phyloP scores from a whole-genome alignment of 2,113 vertebrate species.

The Pseudopodoces humilis region DNA sequence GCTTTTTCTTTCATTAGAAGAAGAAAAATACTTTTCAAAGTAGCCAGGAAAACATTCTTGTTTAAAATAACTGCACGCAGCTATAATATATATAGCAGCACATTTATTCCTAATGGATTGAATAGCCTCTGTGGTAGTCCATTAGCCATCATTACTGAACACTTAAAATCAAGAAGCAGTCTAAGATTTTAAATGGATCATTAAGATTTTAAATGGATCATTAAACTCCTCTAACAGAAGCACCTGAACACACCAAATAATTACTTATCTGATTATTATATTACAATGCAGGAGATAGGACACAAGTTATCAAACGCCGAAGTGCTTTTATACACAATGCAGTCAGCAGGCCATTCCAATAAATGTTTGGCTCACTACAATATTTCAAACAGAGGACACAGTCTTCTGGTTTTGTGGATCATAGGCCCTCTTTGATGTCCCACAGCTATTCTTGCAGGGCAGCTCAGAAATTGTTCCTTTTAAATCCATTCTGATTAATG shows the following conservation, averaged over 20 bases:
- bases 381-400: slow-evolving; percentile 10
- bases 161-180: not conserved
- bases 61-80: not conserved
- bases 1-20: not conserved
- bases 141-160: not conserved
- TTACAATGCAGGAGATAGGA: not conserved
- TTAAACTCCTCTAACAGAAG: not conserved
- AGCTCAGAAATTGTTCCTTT: slow-evolving; percentile 1
- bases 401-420: not conserved
- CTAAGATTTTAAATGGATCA: not conserved
- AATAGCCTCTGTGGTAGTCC: not conserved
- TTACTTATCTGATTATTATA: not conserved
- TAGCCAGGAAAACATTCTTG: not conserved
- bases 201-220: not conserved
- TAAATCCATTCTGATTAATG: slow-evolving; percentile 65
- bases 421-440: slow-evolving; percentile 24
- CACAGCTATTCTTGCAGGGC: slow-evolving; percentile 12
- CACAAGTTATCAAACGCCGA: not conserved
- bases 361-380: not conserved
- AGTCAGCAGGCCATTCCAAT: not conserved
- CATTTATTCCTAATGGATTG: not conserved
- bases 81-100: not conserved
- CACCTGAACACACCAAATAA: not conserved
- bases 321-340: not conserved
- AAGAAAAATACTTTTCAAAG: not conserved